Evolutionary conservation across 37 sponge, comb jelly and placozoan genomes (phyloP).

Genomic region (Beroe forskalii): DNA sequence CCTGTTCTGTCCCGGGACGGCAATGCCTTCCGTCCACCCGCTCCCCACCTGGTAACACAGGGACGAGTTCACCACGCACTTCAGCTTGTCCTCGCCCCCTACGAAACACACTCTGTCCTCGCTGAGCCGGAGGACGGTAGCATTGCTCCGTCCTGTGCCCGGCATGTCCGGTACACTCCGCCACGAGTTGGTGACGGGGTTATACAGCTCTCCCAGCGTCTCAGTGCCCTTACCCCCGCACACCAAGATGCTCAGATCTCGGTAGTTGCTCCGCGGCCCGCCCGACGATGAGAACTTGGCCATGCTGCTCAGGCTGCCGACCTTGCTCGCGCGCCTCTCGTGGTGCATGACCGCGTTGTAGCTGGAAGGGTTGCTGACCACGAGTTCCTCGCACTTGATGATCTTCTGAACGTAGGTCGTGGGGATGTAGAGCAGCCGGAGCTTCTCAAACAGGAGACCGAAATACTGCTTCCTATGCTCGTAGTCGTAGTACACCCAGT

Average conservation of each 20-base stretch:
- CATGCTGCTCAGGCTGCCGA: neutral
- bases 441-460: neutral
- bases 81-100: conserved; percentile 60
- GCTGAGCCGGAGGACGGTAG: neutral
- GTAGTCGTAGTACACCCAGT: conserved; percentile 58
- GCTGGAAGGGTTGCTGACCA: neutral
- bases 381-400: conserved; percentile 14
- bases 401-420: conserved; percentile 7
- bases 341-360: neutral
- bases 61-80: neutral
- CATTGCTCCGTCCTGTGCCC: conserved; percentile 27
- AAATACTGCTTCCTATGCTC: conserved; percentile 27
- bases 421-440: conserved; percentile 22
- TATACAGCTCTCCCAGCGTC: neutral
- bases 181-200: conserved; percentile 32
- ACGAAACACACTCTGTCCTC: conserved; percentile 13
- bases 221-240: conserved; percentile 57
- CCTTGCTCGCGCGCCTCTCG: neutral
- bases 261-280: conserved; percentile 19
- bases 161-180: conserved; percentile 5
- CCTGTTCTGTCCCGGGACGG: conserved; percentile 25
- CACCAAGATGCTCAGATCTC: conserved; percentile 5
- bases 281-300: neutral
- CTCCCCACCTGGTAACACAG: neutral
- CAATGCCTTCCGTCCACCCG: conserved; percentile 1